phyloP scores from a whole-genome alignment of 2,888 invertebrate genomes.

The Baccha elongata region DNA sequence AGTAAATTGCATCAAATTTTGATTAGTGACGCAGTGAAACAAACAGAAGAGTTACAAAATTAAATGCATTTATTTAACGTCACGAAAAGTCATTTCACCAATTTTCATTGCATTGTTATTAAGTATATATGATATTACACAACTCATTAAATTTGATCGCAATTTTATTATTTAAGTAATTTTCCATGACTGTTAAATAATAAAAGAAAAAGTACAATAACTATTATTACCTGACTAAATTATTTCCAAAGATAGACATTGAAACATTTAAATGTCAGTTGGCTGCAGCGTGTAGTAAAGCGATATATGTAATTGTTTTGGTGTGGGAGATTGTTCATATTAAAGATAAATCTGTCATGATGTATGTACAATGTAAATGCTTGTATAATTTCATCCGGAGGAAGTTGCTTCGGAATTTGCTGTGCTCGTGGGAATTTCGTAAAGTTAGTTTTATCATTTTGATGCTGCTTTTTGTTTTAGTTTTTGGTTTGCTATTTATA shows the following conservation, averaged over 20 bases:
- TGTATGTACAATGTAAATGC: too few relatives aligned
- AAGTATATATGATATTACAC: constrained; percentile 12
- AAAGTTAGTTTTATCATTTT: neutral
- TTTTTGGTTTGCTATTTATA: neutral
- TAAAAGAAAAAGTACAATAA: neutral
- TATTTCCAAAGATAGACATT: constrained; percentile 3
- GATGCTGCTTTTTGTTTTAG: neutral
- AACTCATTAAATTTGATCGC: constrained; percentile 19
- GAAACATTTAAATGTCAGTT: constrained; percentile 5
- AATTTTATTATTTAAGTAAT: constrained; percentile 9
- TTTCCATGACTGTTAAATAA: constrained; percentile 15
- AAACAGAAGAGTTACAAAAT: neutral
- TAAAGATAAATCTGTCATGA: constrained; percentile 19
- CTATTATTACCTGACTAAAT: constrained; percentile 6
- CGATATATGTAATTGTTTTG: neutral
- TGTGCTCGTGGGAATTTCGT: neutral
- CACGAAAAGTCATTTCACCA: constrained; percentile 8
- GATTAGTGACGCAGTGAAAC: neutral
- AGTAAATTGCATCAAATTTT: neutral
- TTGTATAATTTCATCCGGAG: constrained; percentile 7
- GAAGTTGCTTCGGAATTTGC: neutral
- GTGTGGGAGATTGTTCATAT: constrained; percentile 5
- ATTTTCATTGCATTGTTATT: constrained; percentile 15
- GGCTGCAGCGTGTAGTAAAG: constrained; percentile 9
- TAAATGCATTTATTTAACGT: constrained; percentile 1